Base-by-base conservation (phyloP, 2,113 vertebrate species). In the Zonotrichia leucophrys region DNA sequence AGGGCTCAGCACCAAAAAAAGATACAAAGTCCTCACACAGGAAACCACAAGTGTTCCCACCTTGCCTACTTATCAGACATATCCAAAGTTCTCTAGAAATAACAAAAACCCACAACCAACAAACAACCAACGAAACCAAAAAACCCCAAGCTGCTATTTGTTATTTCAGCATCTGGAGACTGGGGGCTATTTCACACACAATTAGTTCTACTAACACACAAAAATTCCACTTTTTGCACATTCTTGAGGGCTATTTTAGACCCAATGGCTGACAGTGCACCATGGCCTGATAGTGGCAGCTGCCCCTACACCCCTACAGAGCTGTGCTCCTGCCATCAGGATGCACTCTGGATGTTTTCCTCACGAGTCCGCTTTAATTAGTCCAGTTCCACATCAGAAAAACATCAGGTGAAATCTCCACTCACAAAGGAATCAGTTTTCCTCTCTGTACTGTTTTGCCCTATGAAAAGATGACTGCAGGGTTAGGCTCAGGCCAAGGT, bases 341-440 rank as follows among this genome's bases (percentile, higher is more conserved):
- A 53, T 8, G 27, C 5, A 13, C 20, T 58, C 13, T 0, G 2
- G 9, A 7, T 5, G 0, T 68, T 87, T 63, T 35, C 15, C 31
- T 56, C 35, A 11, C 5, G 4, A 56, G 1, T 1, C 33, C 42
- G 59, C 15, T 37, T 37, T 67, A 35, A 49, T 41, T 30, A 78
- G 28, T 46, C 12, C 50, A 55, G 8, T 67, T 67, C 21, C 53
- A 62, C 52, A 18, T 31, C 23, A 66, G 9, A 53, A 41, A 62
- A 76, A 49, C 2, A 22, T 10, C 46, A 73, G n/a, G 7, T 35
- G 39, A 89, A 62, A 42, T n/a, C 37, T 70, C 9, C 20, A 50
- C 53, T 2, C 1, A 2, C 37, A 79, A 35, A 88, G 11, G 27
- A 47, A 35, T 35, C 11, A 15, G 1, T 60, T 83, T 81, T 59